phyloP scores from a whole-genome alignment of 2,888 invertebrate species.

The Chalcosyrphus nemorum region DNA sequence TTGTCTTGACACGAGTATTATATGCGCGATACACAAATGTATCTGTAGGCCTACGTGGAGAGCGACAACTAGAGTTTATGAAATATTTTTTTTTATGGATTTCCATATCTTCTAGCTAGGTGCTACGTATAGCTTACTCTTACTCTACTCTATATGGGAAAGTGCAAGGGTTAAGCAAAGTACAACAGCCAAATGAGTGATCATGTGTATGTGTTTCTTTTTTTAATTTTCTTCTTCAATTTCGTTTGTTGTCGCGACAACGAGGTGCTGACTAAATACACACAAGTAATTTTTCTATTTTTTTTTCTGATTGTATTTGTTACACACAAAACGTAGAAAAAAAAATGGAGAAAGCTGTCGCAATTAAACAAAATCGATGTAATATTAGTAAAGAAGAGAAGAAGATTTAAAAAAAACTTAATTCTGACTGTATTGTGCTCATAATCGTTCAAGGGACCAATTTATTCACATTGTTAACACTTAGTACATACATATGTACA shows the following conservation, averaged over 20 bases:
- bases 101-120: conserved; percentile 8
- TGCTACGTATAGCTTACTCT: too few relatives aligned
- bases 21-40: conserved; percentile 48
- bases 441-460: too few relatives aligned
- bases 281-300: conserved; percentile 1
- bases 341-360: conserved; percentile 31
- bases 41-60: conserved; percentile 37
- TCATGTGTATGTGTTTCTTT: conserved; percentile 25
- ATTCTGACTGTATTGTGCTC: background rate
- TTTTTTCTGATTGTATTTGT: conserved; percentile 34
- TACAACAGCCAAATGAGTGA: conserved; percentile 39
- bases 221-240: conserved; percentile 55
- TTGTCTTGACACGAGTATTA: conserved; percentile 49
- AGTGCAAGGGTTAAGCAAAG: conserved; percentile 65
- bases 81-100: conserved; percentile 51
- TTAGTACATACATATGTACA: background rate
- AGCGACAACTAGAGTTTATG: conserved; percentile 25
- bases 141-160: conserved; percentile 37
- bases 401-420: background rate
- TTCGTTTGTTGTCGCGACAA: conserved; percentile 19
- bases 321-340: conserved; percentile 17
- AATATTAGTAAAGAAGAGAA: background rate
- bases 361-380: conserved; percentile 19
- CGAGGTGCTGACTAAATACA: conserved; percentile 29
- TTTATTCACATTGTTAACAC: background rate